Base-by-base conservation (phyloP, 2,113 vertebrate genomes). In the Rostratula benghalensis region DNA sequence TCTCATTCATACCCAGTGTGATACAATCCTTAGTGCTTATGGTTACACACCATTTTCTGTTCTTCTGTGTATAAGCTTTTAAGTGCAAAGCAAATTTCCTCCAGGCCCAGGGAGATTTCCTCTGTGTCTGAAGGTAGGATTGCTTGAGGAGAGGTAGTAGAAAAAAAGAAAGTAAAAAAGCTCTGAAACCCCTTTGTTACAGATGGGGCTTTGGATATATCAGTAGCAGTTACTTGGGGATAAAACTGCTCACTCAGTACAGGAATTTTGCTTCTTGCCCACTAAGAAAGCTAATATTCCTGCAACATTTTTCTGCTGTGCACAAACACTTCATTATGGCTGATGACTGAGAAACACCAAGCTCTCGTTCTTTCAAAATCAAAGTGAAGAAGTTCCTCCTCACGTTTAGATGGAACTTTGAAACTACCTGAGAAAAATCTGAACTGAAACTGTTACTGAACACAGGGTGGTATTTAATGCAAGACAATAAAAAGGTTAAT, bases 1-100 rank as follows among this genome's bases (percentile, higher is more conserved):
- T 3, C 3, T 35, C 41, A 6, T 43, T 70, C 24, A 13, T 27
- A 9, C 0, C 0, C 27, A 9, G 16, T 18, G 24, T 0, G 0
- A 31, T 12, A 11, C 39, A 64, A 13, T 35, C 30, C 16, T 30
- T 35, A 28, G 18, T 14, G n/a, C 13, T 67, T 60, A 45, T 7
- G 7, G 12, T 45, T 83, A 64, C 83, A 15, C 50, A 56, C 35
- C 15, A 1, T 15, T 73, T 70, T 74, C 37, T 23, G 30, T 31
- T 56, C 16, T 39, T 80, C 31, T 61, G 6, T 28, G 12, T 15
- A 7, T 69, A 64, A 67, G 9, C 16, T 81, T 48, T 4, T 41
- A 71, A 27, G 33, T 11, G 39, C 46, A 87, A 31, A 79, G 24
- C 1, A 0, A 10, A 22, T 39, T 63, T 87, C 48, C 10, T 70